These are phyloP conservation scores for Pseudochromis fuscus DNA, from an alignment of 2,797 vertebrate genomes.

Conservation along the genomic window DNA sequence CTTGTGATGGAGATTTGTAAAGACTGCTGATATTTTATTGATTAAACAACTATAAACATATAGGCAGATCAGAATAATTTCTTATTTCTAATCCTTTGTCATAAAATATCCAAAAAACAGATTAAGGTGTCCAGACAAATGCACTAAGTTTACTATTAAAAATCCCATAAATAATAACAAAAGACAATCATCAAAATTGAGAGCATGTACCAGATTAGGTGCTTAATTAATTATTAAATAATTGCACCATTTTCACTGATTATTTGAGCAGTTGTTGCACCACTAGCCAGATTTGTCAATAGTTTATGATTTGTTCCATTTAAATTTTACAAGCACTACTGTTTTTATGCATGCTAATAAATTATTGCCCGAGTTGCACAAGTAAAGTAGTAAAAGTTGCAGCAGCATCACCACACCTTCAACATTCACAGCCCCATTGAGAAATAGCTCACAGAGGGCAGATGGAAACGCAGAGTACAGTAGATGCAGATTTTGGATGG, in stretches of 20 bases:
- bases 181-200: no score
- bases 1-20: neutral
- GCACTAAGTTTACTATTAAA: no score
- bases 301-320: slow-evolving; percentile 11
- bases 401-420: slow-evolving; percentile 39
- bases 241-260: no score
- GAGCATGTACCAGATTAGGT: neutral
- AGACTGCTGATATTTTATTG: neutral
- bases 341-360: neutral
- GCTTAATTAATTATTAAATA: no score
- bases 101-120: no score
- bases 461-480: slow-evolving; percentile 60
- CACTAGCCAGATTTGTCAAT: neutral
- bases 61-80: neutral
- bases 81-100: neutral
- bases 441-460: slow-evolving; percentile 54
- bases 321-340: neutral
- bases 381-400: slow-evolving; percentile 25
- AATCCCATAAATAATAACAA: no score
- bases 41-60: neutral
- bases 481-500: slow-evolving; percentile 70
- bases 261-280: no score
- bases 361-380: slow-evolving; percentile 1
- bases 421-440: slow-evolving; percentile 52
- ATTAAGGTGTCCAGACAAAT: no score